Base-by-base conservation (phyloP, 2,797 vertebrate species). In the Girardinus metallicus region DNA sequence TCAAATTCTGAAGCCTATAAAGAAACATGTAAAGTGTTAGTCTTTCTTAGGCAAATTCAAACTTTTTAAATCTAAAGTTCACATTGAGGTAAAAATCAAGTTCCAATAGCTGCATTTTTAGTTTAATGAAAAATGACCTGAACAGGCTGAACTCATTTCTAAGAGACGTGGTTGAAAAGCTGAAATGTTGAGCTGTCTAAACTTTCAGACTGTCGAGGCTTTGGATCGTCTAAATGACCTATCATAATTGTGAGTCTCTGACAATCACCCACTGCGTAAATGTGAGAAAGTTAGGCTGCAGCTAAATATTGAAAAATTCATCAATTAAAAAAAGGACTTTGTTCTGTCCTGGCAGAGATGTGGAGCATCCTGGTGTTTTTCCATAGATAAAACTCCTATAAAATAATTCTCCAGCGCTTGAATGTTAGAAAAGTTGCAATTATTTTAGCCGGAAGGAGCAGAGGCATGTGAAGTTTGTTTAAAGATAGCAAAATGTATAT, bases 171-270 rank as follows among this genome's bases (percentile, higher is more conserved):
- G 60, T 74, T 44, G n/a, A 68, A 43, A 64, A 70, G 66, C 74
- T 60, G 74, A 72, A 80, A 43, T 0, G 57, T 53, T 44, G 12
- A 68, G n/a, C 74, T 29, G 29, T 71, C 57, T 66, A 51, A 74
- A 82, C 49, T n/a, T 76, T 51, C 73, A 73, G 70, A 53, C 41
- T 73, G 29, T 51, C 68, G 23, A 55, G 75, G 43, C 72, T 66
- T 64, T 29, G 47, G 39, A 41, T 11, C 0, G 57, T 39, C 60
- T 34, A 46, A 39, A 76, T 76, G 80, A 76, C 73, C 75, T 9
- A 7, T 21, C 49, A 47, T 74, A 53, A 79, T 46, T 46, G 62
- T 36, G 2, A 74, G 29, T 18, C 47, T 47, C 4, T 60, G 77
- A 29, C 23, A 57, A 16, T 29, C 75, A 55, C 36, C 21, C 9